Percentiles rank a stretch among this genome's conserved stretches.
phyloP scores from a whole-genome alignment of 2,888 invertebrate species.

The Tortricodes alternella region DNA sequence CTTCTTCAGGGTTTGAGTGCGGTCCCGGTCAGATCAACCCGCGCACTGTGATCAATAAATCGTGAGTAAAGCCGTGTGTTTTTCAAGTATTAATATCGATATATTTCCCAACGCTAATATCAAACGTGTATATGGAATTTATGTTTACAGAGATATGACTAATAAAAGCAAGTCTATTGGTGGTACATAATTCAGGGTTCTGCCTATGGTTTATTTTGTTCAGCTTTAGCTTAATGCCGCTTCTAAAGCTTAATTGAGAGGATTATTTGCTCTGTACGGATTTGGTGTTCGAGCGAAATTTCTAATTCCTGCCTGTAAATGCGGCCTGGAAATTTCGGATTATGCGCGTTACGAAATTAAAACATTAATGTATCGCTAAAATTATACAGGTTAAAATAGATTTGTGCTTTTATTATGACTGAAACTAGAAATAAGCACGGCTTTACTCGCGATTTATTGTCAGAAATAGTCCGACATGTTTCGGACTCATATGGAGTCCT shows the following conservation, averaged over 20 bases:
- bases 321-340: background rate
- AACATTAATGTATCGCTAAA: too few species aligned
- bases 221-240: conserved; percentile 21
- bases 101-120: conserved; percentile 40
- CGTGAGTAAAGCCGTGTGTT: too few species aligned
- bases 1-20: too few species aligned
- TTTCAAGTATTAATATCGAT: too few species aligned
- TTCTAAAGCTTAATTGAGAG: conserved; percentile 20
- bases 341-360: background rate
- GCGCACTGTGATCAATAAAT: too few species aligned
- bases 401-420: too few species aligned
- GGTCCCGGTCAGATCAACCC: too few species aligned
- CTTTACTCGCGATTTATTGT: too few species aligned
- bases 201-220: conserved; percentile 32
- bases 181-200: conserved; percentile 50
- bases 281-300: conserved; percentile 12
- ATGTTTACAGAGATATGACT: conserved; percentile 55
- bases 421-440: too few species aligned
- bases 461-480: too few species aligned
- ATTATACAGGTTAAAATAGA: too few species aligned
- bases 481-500: too few species aligned
- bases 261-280: conserved; percentile 9
- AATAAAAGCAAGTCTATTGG: conserved; percentile 58
- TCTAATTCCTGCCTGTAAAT: background rate
- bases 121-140: conserved; percentile 51